Conservation (phyloP, 2,113 vertebrate genomes). For the Notarius lentiginosus region DNA sequence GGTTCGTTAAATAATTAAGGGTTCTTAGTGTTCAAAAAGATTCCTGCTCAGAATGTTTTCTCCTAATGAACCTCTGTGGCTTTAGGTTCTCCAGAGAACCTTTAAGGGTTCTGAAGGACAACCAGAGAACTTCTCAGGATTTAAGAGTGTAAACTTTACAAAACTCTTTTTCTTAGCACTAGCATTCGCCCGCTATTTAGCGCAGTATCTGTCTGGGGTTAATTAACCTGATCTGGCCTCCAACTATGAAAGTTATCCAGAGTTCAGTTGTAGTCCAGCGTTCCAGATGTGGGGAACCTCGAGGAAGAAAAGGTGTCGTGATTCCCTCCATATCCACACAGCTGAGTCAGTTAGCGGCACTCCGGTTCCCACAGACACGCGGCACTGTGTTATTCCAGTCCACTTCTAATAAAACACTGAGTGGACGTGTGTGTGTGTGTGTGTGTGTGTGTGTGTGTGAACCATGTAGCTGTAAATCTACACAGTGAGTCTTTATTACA, state of each 20-base stretch:
- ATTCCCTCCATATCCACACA: conserved; percentile 21
- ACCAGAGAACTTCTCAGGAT: background rate
- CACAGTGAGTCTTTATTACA: background rate
- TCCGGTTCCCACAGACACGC: background rate
- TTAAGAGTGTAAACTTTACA: background rate
- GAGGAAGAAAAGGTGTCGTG: conserved; percentile 16
- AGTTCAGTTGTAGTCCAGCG: background rate
- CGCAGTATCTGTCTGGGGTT: background rate
- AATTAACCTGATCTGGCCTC: background rate
- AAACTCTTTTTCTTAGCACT: too few relatives aligned
- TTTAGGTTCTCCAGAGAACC: background rate
- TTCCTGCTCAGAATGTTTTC: background rate
- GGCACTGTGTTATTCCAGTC: background rate
- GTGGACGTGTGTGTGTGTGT: background rate
- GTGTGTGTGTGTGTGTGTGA: background rate
- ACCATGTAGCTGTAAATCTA: background rate
- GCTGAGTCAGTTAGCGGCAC: background rate
- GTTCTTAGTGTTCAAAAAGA: background rate
- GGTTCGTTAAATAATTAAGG: background rate
- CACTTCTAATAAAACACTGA: background rate
- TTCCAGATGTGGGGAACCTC: conserved; percentile 37
- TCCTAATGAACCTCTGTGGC: too few relatives aligned
- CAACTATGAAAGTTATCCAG: background rate
- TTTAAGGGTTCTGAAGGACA: background rate
- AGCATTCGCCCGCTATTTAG: background rate